Evolutionary conservation across 2,113 vertebrate genomes (phyloP).

Genomic region (Saccopteryx leptura): DNA sequence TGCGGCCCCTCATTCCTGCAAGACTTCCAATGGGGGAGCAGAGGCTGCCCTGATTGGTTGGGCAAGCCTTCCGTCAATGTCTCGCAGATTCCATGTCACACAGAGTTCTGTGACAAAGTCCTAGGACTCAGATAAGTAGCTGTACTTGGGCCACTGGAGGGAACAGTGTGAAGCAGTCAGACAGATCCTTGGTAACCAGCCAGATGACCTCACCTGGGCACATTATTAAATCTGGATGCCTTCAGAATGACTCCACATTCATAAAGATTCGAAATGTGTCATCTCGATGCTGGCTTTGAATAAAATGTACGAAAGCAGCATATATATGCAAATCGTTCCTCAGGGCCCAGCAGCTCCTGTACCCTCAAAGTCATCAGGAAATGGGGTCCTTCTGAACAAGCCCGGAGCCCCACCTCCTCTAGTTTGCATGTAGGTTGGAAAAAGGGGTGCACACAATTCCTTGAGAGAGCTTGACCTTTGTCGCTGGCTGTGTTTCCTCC

Average conservation of each 20-base stretch:
- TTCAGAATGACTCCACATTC: not conserved
- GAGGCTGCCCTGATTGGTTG: not conserved
- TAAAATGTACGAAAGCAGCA: not conserved
- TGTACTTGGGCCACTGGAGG: not conserved
- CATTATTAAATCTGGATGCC: not conserved
- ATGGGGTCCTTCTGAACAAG: not conserved
- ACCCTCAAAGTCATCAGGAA: not conserved
- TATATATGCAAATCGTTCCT: not conserved
- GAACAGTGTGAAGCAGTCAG: not conserved
- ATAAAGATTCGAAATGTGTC: not conserved
- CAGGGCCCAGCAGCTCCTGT: not conserved
- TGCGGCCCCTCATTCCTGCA: not conserved
- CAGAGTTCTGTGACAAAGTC: slow-evolving; percentile 38
- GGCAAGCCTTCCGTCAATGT: not conserved
- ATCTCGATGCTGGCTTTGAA: not conserved
- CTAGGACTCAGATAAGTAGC: slow-evolving; percentile 42
- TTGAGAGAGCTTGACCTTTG: not conserved
- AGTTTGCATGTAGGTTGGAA: not conserved
- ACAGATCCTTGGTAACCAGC: slow-evolving; percentile 10
- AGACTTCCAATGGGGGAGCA: not conserved
- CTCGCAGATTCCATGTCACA: not conserved
- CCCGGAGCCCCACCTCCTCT: not conserved
- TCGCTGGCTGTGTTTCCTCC: not conserved
- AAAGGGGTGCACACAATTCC: not conserved
- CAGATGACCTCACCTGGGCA: not conserved